Evolutionary conservation across 2,888 invertebrate genomes (phyloP).

Genomic region (Ormyrus thymus): DNA sequence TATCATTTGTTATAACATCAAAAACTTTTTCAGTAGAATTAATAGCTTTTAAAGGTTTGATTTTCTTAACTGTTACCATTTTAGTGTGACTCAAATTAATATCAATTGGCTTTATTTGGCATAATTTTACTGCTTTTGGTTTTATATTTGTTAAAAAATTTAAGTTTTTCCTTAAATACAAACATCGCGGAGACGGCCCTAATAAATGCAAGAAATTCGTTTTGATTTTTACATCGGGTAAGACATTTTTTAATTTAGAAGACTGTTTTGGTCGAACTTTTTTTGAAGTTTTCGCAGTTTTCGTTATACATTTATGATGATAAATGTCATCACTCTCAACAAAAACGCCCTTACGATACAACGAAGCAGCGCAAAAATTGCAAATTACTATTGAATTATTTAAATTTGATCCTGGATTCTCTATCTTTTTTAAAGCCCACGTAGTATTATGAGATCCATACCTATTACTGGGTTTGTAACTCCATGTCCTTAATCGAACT

Average conservation of each 20-base stretch:
- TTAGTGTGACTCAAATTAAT: conserved; percentile 45
- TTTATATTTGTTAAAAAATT: conserved; percentile 50
- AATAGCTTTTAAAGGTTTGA: conserved; percentile 38
- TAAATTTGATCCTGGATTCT: conserved; percentile 7
- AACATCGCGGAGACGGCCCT: conserved; percentile 59
- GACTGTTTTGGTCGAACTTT: background rate
- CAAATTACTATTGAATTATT: conserved; percentile 43
- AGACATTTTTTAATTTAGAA: conserved; percentile 4
- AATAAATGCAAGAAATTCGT: conserved; percentile 55
- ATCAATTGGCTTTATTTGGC: conserved; percentile 45
- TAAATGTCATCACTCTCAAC: conserved; percentile 10
- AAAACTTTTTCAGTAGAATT: conserved; percentile 60
- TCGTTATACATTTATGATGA: conserved; percentile 14
- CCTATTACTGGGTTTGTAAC: conserved; percentile 69
- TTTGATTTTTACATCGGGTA: conserved; percentile 1
- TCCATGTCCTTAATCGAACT: conserved; percentile 60
- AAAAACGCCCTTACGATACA: conserved; percentile 30
- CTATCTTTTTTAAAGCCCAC: conserved; percentile 36
- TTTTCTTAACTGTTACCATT: conserved; percentile 40
- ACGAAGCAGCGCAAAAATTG: conserved; percentile 46
- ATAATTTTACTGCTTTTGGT: conserved; percentile 48
- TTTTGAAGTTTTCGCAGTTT: conserved; percentile 15
- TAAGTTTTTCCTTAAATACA: conserved; percentile 58
- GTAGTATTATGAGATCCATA: conserved; percentile 57
- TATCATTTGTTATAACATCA: conserved; percentile 65